These are phyloP conservation scores for Epinephelus fuscoguttatus DNA, from an alignment of 2,113 vertebrate genomes.

Conservation along the genomic window DNA sequence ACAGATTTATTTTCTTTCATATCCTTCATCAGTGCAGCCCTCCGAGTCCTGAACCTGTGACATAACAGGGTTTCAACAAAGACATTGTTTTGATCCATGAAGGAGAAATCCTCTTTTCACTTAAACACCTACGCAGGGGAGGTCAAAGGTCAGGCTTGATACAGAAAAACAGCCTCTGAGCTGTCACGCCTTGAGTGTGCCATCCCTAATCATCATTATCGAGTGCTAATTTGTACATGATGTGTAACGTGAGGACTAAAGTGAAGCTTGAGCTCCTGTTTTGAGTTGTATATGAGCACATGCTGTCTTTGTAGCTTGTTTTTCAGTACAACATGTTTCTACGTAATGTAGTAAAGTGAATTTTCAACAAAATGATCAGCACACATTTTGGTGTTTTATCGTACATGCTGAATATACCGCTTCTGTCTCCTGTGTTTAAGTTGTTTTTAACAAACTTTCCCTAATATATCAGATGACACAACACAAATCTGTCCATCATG, in stretches of 20 bases:
- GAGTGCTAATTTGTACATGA: background rate
- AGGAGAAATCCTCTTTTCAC: conserved; percentile 18
- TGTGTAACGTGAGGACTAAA: background rate
- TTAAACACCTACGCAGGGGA: background rate
- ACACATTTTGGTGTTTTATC: background rate
- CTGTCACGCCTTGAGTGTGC: background rate
- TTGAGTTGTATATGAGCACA: background rate
- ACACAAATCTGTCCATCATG: conserved; percentile 53
- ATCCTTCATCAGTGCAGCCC: background rate
- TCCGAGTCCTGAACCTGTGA: background rate
- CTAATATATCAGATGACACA: conserved; percentile 46
- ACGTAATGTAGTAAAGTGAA: too few relatives aligned
- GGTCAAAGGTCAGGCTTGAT: conserved; percentile 31
- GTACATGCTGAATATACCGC: conserved; percentile 20
- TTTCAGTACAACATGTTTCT: too few relatives aligned
- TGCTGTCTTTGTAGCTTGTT: background rate
- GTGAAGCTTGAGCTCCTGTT: background rate
- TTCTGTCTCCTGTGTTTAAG: conserved; percentile 1
- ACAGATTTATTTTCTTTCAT: too few relatives aligned
- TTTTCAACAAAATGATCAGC: background rate
- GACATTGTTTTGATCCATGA: conserved; percentile 6
- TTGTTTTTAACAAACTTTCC: conserved; percentile 28
- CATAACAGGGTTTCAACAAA: conserved; percentile 1
- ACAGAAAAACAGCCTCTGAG: background rate
- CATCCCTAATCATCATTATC: background rate